Evolutionary conservation across 2,797 vertebrate species (phyloP).

Genomic region (Eulemur mongoz): DNA sequence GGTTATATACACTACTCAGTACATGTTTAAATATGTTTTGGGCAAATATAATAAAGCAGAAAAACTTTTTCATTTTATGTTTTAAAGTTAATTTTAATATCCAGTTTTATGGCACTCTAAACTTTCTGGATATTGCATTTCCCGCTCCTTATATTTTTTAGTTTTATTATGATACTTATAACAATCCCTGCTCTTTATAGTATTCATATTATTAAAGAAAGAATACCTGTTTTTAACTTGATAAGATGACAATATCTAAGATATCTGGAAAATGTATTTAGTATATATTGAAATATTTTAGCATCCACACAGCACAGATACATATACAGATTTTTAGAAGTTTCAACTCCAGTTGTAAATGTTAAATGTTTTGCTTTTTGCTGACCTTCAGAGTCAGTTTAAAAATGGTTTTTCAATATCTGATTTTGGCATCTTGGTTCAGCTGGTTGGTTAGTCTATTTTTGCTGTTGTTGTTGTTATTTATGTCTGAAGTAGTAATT

Average conservation of each 20-base stretch:
- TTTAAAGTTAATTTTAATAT: slow-evolving; percentile 50
- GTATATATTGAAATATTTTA: not conserved
- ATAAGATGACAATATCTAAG: not conserved
- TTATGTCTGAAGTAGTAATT: not conserved
- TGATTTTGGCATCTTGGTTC: not conserved
- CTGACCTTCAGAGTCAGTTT: not conserved
- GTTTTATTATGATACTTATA: not conserved
- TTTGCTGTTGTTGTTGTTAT: not conserved
- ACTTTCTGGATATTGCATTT: not conserved
- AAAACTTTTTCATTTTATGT: not conserved
- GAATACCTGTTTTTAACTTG: not conserved
- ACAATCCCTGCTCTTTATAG: not conserved
- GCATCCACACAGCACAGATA: not conserved
- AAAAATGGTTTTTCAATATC: not conserved
- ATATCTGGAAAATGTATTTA: not conserved
- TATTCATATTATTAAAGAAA: not conserved
- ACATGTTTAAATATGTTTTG: not conserved
- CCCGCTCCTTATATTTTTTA: not conserved
- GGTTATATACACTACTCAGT: not conserved
- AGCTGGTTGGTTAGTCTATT: not conserved
- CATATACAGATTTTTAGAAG: not conserved
- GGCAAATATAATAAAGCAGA: not conserved
- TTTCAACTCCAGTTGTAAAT: not conserved
- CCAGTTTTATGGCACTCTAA: not conserved
- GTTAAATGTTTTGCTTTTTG: not conserved